Evolutionary conservation across 2,113 vertebrate species (phyloP).

Genomic region (Serilophus lunatus): DNA sequence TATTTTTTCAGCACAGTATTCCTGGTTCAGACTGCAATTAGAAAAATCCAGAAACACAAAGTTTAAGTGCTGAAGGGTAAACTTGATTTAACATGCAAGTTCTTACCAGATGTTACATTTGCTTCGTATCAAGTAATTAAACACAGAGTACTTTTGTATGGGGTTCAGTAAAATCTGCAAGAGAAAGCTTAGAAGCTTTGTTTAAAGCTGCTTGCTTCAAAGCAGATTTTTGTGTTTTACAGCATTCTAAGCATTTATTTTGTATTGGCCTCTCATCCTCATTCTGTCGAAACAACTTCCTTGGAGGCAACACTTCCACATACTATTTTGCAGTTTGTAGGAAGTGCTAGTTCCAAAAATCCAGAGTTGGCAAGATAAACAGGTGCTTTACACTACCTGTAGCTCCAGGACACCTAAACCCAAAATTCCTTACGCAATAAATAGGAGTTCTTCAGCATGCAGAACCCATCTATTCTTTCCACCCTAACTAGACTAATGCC

Average conservation of each 20-base stretch:
- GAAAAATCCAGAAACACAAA: not conserved
- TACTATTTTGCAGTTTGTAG: not conserved
- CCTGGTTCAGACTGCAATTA: not conserved
- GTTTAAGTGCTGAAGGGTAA: slow-evolving; percentile 28
- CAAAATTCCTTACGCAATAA: not conserved
- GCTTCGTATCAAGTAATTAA: slow-evolving; percentile 59
- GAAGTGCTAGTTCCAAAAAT: not conserved
- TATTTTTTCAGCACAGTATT: not conserved
- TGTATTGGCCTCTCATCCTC: not conserved
- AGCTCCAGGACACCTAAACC: not conserved
- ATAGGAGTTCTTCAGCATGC: not conserved
- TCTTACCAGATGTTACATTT: slow-evolving; percentile 61
- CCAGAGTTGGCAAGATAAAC: not conserved
- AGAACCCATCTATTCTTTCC: not conserved
- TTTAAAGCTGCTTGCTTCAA: slow-evolving; percentile 65
- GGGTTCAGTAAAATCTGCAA: slow-evolving; percentile 48
- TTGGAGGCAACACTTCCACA: not conserved
- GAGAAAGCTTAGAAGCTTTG: slow-evolving; percentile 53
- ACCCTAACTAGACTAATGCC: not conserved
- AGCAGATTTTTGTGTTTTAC: slow-evolving; percentile 47
- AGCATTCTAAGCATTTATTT: slow-evolving; percentile 36
- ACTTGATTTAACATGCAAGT: slow-evolving; percentile 32
- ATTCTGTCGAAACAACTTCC: not conserved
- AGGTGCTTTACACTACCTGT: not conserved
- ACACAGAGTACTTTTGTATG: slow-evolving; percentile 12